Evolutionary conservation across 2,113 vertebrate species (phyloP), one percentile per base, ranked within the genome.

Genomic region (Fulica atra): DNA sequence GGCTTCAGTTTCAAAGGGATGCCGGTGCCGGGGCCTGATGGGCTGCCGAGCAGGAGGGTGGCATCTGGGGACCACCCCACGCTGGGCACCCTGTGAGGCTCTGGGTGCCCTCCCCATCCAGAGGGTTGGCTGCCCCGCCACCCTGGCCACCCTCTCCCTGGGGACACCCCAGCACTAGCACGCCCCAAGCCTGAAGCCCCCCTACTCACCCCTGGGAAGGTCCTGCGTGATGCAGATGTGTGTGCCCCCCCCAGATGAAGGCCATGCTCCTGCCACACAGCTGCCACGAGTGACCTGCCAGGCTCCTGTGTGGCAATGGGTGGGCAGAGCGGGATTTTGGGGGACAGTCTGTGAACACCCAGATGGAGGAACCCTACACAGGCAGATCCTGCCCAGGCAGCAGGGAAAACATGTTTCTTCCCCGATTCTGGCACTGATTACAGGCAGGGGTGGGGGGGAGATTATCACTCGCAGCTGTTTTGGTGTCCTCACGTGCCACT

Each of bases 1-100:
- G 23, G 95, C 59, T 83, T 95, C 23, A 1, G 28, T 97, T 97
- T 95, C 96, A 96, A 95, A 97, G 92, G 91, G 76, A 79, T 87
- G 65, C 68, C 40, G 6, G 54, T 42, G 48, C 36, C 7, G 31
- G 36, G 36, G 40, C 24, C 6, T 16, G 73, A 76, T 61, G 68
- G 82, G 40, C 25, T 48, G 70, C 38, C 1, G 13, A 89, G 88
- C 66, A 87, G 46, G 86, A 79, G 35, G 23, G 31, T 18, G 60
- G 61, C 44, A 16, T 71, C 53, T 87, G 29, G 26, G 26, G n/a
- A 81, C 25, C 33, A 33, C 65, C 72, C 78, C 50, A 66, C 1
- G 9, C 57, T 1, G 1, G 63, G 44, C 51, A 81, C 20, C 11
- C 15, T 1, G 2, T 0, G 4, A 10, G 40, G 24, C 54, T 1